Conservation (phyloP, 2,113 vertebrate species). For the Glaucidium brasilianum region DNA sequence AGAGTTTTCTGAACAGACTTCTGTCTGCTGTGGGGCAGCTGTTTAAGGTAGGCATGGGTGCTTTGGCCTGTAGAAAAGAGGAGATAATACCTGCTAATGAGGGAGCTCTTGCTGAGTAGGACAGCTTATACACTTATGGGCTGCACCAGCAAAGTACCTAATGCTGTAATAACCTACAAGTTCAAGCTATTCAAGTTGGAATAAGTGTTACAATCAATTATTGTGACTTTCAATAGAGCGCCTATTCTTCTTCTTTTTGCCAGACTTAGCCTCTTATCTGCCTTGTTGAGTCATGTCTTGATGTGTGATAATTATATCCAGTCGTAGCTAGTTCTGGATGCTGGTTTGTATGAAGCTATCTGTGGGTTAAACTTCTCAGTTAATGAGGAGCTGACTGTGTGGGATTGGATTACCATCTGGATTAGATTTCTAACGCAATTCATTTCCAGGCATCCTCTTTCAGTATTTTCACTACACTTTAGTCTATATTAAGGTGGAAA, state of each 20-base stretch:
- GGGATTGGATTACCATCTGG: slow-evolving; percentile 27
- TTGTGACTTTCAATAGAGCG: background rate
- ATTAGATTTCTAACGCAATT: slow-evolving; percentile 4
- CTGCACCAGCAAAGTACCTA: background rate
- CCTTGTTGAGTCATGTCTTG: background rate
- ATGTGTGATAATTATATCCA: background rate
- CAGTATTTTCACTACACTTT: slow-evolving; percentile 26
- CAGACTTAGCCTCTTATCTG: background rate
- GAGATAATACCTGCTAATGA: background rate
- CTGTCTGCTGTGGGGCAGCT: background rate
- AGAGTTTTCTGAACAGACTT: background rate
- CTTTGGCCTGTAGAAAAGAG: background rate
- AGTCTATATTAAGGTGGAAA: slow-evolving; percentile 46
- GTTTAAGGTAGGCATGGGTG: background rate
- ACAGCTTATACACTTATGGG: background rate
- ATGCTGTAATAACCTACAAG: background rate
- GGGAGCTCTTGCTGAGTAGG: background rate
- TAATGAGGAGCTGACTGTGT: background rate
- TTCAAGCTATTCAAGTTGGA: background rate
- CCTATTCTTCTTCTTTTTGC: background rate
- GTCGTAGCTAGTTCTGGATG: background rate
- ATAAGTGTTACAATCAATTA: background rate
- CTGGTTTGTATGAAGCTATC: background rate
- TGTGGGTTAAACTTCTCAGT: background rate
- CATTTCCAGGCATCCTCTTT: slow-evolving; percentile 32